phyloP scores from a whole-genome alignment of 2,888 invertebrate genomes.

The Machimus atricapillus region DNA sequence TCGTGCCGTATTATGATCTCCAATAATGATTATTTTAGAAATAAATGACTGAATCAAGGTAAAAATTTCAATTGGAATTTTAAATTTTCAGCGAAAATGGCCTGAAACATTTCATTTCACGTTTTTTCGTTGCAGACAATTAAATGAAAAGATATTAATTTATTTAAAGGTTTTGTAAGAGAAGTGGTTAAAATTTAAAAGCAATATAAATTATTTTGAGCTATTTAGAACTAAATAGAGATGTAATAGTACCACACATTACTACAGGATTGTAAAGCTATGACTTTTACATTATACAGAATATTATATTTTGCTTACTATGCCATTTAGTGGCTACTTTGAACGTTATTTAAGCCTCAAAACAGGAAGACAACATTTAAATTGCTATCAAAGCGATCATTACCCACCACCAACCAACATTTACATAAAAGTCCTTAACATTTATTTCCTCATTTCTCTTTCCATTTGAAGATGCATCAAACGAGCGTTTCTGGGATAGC shows the following conservation, averaged over 20 bases:
- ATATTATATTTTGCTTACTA: not conserved
- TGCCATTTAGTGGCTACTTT: not conserved
- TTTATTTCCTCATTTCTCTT: not conserved
- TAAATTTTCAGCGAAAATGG: no score
- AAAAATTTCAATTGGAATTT: no score
- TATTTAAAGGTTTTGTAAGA: not conserved
- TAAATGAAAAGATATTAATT: no score
- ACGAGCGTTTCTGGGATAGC: not conserved
- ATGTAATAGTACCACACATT: no score
- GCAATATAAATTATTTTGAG: not conserved
- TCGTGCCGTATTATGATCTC: not conserved
- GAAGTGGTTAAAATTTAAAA: not conserved
- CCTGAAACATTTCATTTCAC: no score
- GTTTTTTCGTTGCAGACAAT: no score
- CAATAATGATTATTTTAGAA: not conserved
- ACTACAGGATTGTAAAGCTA: no score
- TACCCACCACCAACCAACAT: not conserved
- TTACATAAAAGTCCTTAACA: not conserved
- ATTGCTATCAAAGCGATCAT: not conserved
- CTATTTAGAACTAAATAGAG: not conserved
- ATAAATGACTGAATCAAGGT: no score
- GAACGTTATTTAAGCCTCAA: not conserved
- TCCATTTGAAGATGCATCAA: not conserved
- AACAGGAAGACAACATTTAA: not conserved
- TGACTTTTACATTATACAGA: not conserved